These are phyloP conservation scores for Chaetophractus vellerosus DNA, from an alignment of 2,797 vertebrate species.

Conservation along the genomic window DNA sequence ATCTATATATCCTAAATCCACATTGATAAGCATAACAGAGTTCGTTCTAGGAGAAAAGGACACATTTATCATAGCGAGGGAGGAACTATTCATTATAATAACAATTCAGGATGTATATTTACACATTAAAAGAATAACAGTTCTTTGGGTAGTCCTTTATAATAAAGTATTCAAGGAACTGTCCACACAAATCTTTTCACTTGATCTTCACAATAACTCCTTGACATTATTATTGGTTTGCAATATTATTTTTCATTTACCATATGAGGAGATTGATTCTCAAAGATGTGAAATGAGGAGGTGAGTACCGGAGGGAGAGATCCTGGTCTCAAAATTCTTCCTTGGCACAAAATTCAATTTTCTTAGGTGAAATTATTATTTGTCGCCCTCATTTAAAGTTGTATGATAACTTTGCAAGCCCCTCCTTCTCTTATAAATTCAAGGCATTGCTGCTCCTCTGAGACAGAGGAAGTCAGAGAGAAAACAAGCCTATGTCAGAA, in stretches of 20 bases:
- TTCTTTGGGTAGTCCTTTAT: not conserved
- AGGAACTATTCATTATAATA: not conserved
- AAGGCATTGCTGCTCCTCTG: not conserved
- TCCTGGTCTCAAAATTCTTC: not conserved
- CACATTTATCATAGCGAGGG: slow-evolving; percentile 1
- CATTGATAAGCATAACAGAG: not conserved
- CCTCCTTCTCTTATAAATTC: not conserved
- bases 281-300: not conserved
- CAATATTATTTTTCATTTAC: not conserved
- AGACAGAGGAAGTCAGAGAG: not conserved
- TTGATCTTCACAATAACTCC: not conserved
- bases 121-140: not conserved
- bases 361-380: not conserved
- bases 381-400: not conserved
- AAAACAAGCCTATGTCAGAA: not conserved
- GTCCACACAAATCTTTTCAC: not conserved
- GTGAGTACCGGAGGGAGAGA: not conserved
- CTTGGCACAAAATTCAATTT: not conserved
- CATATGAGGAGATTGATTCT: not conserved
- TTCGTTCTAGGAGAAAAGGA: not conserved
- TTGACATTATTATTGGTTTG: not conserved
- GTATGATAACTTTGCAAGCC: not conserved
- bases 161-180: not conserved
- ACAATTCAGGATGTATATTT: slow-evolving; percentile 13
- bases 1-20: not conserved